Conservation (phyloP, 2,888 invertebrate genomes). For the Nomada flava region DNA sequence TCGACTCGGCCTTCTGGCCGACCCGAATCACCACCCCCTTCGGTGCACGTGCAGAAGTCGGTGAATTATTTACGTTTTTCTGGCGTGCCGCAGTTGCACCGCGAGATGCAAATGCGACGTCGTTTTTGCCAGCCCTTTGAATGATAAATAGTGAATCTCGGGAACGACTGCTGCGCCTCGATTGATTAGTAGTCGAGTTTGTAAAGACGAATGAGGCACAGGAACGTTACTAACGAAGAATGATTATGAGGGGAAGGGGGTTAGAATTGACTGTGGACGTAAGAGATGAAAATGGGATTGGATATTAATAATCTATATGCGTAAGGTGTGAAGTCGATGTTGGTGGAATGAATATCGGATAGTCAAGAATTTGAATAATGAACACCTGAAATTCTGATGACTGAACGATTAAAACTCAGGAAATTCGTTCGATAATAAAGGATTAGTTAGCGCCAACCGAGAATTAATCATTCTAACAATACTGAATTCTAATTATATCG, state of each 20-base stretch:
- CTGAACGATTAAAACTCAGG: background rate
- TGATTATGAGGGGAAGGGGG: too few relatives aligned
- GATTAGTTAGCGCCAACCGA: background rate
- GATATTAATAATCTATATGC: too few relatives aligned
- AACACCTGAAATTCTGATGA: background rate
- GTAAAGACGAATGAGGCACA: conserved; percentile 29
- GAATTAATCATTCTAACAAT: background rate
- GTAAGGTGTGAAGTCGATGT: too few relatives aligned
- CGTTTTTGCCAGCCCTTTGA: conserved; percentile 81
- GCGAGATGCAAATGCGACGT: conserved; percentile 81
- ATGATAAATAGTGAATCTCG: conserved; percentile 78
- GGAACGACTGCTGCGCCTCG: conserved; percentile 7
- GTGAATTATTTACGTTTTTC: conserved; percentile 83
- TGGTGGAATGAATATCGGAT: too few relatives aligned
- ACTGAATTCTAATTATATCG: background rate
- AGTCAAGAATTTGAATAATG: background rate
- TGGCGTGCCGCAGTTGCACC: conserved; percentile 76
- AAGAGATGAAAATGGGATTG: too few relatives aligned
- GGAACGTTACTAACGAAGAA: background rate
- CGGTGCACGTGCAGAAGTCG: conserved; percentile 76
- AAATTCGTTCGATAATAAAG: background rate
- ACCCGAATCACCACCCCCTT: conserved; percentile 47
- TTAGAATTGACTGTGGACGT: too few relatives aligned
- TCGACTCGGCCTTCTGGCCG: conserved; percentile 42
- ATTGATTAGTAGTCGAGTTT: conserved; percentile 21